Conservation (phyloP, 2,113 vertebrate species). For the Ploceus nigricollis region DNA sequence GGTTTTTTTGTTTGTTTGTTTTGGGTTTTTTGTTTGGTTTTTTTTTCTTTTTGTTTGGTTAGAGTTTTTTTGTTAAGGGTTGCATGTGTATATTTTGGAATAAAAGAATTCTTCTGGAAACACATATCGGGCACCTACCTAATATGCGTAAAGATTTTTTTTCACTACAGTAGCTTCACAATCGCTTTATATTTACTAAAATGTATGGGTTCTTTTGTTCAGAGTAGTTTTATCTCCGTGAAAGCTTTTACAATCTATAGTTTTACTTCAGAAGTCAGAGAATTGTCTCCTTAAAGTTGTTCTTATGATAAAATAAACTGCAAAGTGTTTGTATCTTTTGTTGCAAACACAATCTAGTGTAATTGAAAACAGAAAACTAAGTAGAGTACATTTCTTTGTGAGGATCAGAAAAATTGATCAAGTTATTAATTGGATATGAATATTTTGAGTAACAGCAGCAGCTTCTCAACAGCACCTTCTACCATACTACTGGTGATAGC, state of each 20-base stretch:
- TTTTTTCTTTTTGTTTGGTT: background rate
- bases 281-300: background rate
- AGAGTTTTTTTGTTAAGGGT: background rate
- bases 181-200: background rate
- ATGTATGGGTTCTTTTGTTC: background rate
- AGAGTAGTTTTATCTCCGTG: background rate
- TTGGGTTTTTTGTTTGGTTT: background rate
- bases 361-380: background rate
- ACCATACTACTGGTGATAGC: background rate
- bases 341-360: background rate
- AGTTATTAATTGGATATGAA: background rate
- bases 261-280: background rate
- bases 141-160: background rate
- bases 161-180: background rate
- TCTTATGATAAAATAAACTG: background rate
- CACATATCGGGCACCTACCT: background rate
- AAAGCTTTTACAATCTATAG: background rate
- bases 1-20: background rate
- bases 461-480: background rate
- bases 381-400: background rate
- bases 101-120: background rate
- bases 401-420: background rate
- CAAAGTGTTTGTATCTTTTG: background rate
- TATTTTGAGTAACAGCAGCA: background rate
- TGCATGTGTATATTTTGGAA: background rate